Base-by-base conservation (phyloP, 2,113 vertebrate genomes). In the Phodopus roborovskii region DNA sequence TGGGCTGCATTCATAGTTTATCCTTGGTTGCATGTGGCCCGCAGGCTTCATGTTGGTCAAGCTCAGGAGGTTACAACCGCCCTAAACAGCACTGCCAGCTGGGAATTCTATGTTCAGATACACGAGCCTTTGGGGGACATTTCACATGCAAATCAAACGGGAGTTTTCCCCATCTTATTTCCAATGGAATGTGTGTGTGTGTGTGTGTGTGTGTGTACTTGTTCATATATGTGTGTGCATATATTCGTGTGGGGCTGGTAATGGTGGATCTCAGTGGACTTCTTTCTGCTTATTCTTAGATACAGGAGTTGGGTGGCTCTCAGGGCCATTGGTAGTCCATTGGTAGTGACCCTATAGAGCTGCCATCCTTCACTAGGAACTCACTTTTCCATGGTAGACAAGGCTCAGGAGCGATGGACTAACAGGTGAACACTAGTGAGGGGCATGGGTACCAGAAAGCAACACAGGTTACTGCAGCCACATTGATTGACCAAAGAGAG, bases 351-450 rank as follows among this genome's bases (percentile, higher is more conserved):
- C 56, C 56, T 36, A 48, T 0, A 39, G 20, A n/a, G 53, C 6
- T 39, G 48, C 26, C 20, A 68, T 26, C n/a, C 19, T 36, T 68
- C 42, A 48, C 24, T 16, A 0, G 5, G 30, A 36, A 0, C 22
- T 10, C 28, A 17, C 0, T 0, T 3, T 0, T 11, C 33, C 1
- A 0, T 1, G 19, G 26, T 28, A 4, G 30, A 30, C 3, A 15
- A 71, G 26, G 16, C 39, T 15, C 19, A 62, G 30, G 62, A 48
- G 42, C 10, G 17, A 22, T 3, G 33, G 11, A 3, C 30, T 7
- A 24, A 39, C 30, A 45, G 4, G 2, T 5, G 0, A 50, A 3
- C 2, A 0, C 30, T 6, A 5, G 73, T 36, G 36, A 68, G 20
- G 7, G 36, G 42, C 62, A 15, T 22, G 45, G 62, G 28, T 48